Base-by-base conservation (phyloP, 30 jellyfish, hydroid and myxozoan species). In the Sanderia malayensis region DNA sequence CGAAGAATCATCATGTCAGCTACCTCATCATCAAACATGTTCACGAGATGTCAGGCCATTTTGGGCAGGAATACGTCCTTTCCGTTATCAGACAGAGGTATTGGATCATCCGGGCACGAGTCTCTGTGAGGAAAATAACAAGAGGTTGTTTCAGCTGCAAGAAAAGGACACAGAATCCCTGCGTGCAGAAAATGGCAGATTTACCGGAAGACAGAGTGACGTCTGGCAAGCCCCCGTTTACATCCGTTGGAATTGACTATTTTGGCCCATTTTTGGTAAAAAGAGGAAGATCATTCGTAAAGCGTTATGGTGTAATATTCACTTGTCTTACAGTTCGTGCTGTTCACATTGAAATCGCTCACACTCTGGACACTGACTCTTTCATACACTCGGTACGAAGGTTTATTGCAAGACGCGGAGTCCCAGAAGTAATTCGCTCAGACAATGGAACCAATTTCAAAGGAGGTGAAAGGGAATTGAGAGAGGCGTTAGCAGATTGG, bases 251-350 rank as follows among this genome's bases (percentile, higher is more conserved):
- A 18, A 72, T 79, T 2, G 84, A 79, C 55, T 49, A 26, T 55
- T 79, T 79, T 55, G 75, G 83, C 32, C 91, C 83, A 24, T 64
- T 79, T 49, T 0, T 41, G 8, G 88, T 76, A 3, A 79, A 79
- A 67, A 68, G 76, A 59, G 71, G 57, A 33, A 73, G 68, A n/a
- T 25, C 61, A 2, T 3, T 4, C 27, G 76, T 44, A 22, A 79
- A 79, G 69, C 32, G 76, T 18, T 79, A 79, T 53, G 74, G 91
- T 17, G 77, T 67, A 17, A 23, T 64, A 17, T 79, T 79, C 68
- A 65, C 84, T 9, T 79, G 77, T 32, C 60, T 79, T 30, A 62
- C 57, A 8, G 67, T 55, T 18, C 84, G 91, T 23, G 86, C 86
- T 11, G 63, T 60, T n/a, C 82, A 34, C 70, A 41, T 76, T n/a